Evolutionary conservation across 53 echinoderm and acorn worm genomes (phyloP).

Genomic region (Paracentrotus lividus): DNA sequence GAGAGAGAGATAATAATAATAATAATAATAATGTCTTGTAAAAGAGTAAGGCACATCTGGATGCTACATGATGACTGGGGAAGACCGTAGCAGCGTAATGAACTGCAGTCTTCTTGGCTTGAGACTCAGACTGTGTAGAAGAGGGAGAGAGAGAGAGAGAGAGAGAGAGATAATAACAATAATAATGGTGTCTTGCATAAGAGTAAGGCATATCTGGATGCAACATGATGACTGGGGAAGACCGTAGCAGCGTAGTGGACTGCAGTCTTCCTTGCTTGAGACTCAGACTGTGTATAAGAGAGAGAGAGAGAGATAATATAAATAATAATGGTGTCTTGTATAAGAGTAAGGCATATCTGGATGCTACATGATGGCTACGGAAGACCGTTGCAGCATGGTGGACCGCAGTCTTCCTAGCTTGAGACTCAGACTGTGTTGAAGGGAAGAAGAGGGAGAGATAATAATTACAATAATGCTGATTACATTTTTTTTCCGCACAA

Average conservation of each 20-base stretch:
- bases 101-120: conserved; percentile 57
- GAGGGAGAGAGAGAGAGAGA: neutral
- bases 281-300: conserved; percentile 16
- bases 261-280: conserved; percentile 58
- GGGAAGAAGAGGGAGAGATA: no score
- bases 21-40: no score
- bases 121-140: conserved; percentile 37
- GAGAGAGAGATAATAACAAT: neutral
- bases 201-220: conserved; percentile 89
- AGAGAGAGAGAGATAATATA: neutral
- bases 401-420: conserved; percentile 54
- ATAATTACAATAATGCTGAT: neutral
- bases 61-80: conserved; percentile 87
- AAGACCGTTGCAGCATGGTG: conserved; percentile 56
- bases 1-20: no score
- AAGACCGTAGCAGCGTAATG: conserved; percentile 59
- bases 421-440: conserved; percentile 15
- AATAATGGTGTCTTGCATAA: conserved; percentile 48
- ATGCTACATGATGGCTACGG: conserved; percentile 86
- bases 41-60: conserved; percentile 88
- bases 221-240: conserved; percentile 84
- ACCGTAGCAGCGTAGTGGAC: conserved; percentile 62
- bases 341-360: conserved; percentile 89
- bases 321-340: no score
- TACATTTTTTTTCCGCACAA: no score